Evolutionary conservation across 1,140 invertebrate genomes (phyloP).

Genomic region (Nylanderia fulva): DNA sequence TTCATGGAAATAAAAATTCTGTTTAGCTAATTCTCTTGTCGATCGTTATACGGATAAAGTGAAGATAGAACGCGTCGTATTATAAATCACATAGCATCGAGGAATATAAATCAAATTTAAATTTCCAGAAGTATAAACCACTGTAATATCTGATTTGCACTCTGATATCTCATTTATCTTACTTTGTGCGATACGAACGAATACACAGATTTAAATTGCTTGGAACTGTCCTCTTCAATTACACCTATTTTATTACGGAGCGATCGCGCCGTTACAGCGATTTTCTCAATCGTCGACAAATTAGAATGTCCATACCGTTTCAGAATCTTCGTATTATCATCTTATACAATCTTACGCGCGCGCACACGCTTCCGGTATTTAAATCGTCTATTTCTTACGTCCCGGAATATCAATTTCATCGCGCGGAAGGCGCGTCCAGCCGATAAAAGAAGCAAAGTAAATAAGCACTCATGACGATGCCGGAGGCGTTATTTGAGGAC

Average conservation of each 20-base stretch:
- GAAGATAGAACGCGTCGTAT: background rate
- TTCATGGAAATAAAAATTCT: background rate
- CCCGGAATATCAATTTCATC: constrained; percentile 68
- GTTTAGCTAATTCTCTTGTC: background rate
- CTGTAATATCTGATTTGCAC: background rate
- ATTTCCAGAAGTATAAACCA: background rate
- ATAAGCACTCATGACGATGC: constrained; percentile 67
- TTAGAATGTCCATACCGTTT: constrained; percentile 47
- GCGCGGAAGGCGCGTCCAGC: constrained; percentile 14
- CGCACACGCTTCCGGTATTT: constrained; percentile 47
- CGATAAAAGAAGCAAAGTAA: constrained; percentile 67
- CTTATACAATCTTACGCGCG: constrained; percentile 25
- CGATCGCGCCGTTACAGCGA: constrained; percentile 31
- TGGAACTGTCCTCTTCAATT: constrained; percentile 28
- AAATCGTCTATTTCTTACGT: constrained; percentile 40
- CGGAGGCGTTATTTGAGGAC: constrained; percentile 40
- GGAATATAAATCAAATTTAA: background rate
- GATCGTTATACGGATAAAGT: background rate
- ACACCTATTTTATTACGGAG: constrained; percentile 45
- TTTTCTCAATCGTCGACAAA: constrained; percentile 51
- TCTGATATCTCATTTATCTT: constrained; percentile 30
- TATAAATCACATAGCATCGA: background rate
- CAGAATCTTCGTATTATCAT: constrained; percentile 43
- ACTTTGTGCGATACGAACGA: background rate
- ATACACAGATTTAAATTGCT: constrained; percentile 16